Percentiles rank a stretch among this genome's conserved stretches.
These are phyloP conservation scores for Rhynchotus rufescens DNA, from an alignment of 2,797 vertebrate genomes.

Conservation along the genomic window DNA sequence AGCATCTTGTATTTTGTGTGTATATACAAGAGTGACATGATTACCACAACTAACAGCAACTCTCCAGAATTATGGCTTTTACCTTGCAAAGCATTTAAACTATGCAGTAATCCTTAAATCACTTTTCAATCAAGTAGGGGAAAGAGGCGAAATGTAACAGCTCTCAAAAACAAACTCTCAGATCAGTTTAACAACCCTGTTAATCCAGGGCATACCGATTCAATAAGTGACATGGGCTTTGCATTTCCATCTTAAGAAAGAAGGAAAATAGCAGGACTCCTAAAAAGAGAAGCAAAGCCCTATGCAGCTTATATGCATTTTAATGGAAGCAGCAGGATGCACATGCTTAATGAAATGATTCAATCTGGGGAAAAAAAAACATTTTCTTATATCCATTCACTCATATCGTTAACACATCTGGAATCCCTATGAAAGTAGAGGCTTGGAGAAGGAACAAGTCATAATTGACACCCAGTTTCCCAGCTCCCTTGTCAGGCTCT, in stretches of 20 bases:
- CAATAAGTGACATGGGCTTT: not conserved
- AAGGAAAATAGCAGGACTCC: not conserved
- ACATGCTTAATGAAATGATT: not conserved
- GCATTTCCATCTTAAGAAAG: not conserved
- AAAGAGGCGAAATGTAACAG: not conserved
- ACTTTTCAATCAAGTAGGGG: not conserved
- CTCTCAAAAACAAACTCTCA: not conserved
- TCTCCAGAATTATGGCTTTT: not conserved
- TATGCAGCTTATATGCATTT: not conserved
- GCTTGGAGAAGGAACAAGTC: not conserved
- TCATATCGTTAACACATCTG: not conserved
- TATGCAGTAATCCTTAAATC: not conserved
- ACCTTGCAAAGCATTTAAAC: not conserved
- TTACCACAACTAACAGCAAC: not conserved
- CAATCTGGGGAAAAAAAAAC: not conserved
- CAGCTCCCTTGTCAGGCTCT: not conserved
- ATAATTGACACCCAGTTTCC: not conserved
- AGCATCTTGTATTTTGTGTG: not conserved
- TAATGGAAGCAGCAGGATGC: not conserved
- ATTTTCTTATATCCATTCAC: not conserved
- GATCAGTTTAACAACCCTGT: not conserved
- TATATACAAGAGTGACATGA: not conserved
- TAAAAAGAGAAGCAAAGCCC: not conserved
- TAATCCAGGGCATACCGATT: conserved; percentile 24
- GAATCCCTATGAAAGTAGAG: not conserved